Conservation (phyloP, 2,888 invertebrate species). For the Platycheirus rosarum region DNA sequence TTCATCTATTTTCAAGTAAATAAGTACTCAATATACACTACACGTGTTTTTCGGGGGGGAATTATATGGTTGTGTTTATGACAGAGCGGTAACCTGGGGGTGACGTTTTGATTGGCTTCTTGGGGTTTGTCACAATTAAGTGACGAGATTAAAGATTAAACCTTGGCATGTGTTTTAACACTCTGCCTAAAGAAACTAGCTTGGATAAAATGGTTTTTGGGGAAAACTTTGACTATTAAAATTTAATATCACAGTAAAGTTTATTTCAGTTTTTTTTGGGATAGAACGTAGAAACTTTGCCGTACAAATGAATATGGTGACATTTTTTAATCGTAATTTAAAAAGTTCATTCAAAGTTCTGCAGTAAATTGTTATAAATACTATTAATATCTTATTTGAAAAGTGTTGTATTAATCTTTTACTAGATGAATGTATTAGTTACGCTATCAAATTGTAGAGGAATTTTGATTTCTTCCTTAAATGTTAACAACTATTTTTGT, state of each 20-base stretch:
- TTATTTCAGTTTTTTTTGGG: neutral
- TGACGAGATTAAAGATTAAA: conserved; percentile 60
- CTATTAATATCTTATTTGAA: too few relatives aligned
- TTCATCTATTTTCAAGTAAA: conserved; percentile 10
- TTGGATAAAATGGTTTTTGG: neutral
- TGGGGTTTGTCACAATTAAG: conserved; percentile 59
- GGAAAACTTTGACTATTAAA: conserved; percentile 17
- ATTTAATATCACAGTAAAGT: conserved; percentile 24
- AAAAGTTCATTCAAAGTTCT: neutral
- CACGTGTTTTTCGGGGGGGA: conserved; percentile 19
- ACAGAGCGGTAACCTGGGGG: conserved; percentile 44
- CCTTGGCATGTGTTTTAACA: conserved; percentile 25
- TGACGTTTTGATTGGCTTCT: conserved; percentile 49
- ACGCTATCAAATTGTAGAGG: too few relatives aligned
- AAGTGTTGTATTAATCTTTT: too few relatives aligned
- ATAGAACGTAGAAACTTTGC: neutral
- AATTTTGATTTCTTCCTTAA: too few relatives aligned
- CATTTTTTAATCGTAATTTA: neutral
- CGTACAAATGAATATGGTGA: neutral
- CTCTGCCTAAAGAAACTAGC: neutral
- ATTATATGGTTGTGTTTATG: conserved; percentile 40
- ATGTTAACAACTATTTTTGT: too few relatives aligned
- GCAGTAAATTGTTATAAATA: too few relatives aligned
- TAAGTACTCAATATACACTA: conserved; percentile 23
- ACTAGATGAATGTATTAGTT: too few relatives aligned